phyloP scores from a whole-genome alignment of 2,888 invertebrate genomes.

The Allolobophora icterica region DNA sequence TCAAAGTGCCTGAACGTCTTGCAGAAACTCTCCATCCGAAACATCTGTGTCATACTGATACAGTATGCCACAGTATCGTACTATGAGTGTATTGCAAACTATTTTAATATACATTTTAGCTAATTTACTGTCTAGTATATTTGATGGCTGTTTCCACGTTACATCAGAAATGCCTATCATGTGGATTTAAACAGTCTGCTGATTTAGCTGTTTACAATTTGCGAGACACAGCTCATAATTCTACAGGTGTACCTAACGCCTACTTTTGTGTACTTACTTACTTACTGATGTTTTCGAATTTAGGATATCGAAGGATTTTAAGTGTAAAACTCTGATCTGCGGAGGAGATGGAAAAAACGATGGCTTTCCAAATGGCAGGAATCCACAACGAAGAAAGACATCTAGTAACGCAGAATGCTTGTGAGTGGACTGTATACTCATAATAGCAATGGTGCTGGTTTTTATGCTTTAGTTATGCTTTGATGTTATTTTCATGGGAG shows the following conservation, averaged over 20 bases:
- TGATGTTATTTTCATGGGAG: not conserved
- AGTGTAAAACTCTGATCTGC: conserved; percentile 27
- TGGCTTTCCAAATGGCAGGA: not conserved
- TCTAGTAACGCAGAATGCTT: not conserved
- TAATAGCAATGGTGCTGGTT: not conserved
- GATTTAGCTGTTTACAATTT: not conserved
- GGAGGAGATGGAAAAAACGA: not conserved
- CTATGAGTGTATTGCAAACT: no score
- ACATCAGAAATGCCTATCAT: not conserved
- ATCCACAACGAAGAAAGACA: conserved; percentile 1
- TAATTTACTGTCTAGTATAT: not conserved
- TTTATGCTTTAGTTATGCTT: not conserved
- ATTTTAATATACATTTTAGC: not conserved
- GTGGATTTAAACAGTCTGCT: not conserved
- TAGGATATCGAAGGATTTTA: not conserved
- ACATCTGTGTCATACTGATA: not conserved
- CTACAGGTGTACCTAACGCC: not conserved
- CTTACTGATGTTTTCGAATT: not conserved
- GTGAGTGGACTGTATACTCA: not conserved
- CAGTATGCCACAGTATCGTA: no score
- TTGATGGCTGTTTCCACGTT: not conserved
- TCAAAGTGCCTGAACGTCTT: not conserved
- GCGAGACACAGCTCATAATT: not conserved
- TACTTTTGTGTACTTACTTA: not conserved
- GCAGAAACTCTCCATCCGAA: not conserved